Evolutionary conservation across 1,140 invertebrate genomes (phyloP), one percentile per base, ranked within the genome.

Genomic region (Adelges cooleyi): DNA sequence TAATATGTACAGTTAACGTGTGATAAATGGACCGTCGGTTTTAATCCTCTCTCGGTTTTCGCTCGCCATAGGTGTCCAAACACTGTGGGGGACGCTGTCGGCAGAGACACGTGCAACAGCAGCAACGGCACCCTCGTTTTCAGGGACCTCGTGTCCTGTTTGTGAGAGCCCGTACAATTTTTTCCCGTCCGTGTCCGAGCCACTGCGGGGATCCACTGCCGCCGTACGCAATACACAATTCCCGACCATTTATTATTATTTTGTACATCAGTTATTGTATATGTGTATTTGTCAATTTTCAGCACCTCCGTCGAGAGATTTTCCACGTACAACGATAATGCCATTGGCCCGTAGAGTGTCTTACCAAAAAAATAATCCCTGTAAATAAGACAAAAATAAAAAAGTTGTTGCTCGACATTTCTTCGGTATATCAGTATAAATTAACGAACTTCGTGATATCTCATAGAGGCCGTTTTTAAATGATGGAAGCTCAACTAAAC

Each of bases 241-340:
- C 53, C 36, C 9, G 11, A n/a, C 20, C 22, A 11, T 56, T 42
- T 56, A 27, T 56, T 23, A 56, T 56, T 23, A 48, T 48, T 20
- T 9, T 11, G 9, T 42, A n/a, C n/a, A n/a, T n/a, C n/a, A n/a
- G n/a, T n/a, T n/a, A n/a, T n/a, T n/a, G n/a, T n/a, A n/a, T 42
- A 42, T 42, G 9, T 36, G 13, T 42, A 42, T 56, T 56, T 56
- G 40, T 56, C 53, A 42, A 42, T 42, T 42, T 56, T 56, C 42
- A 56, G 38, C 53, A 42, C 38, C 52, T 38, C 33, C 33, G 18
- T 22, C 2, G 10, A 6, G 10, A 20, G 51, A n/a, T n/a, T n/a
- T n/a, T n/a, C 11, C 29, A 33, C 29, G 11, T 33, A 33, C 11
- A 6, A 33, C 11, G 11, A 33, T 33, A 33, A 33, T 33, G n/a